Evolutionary conservation across 2,888 invertebrate species (phyloP), one percentile per base, ranked within the genome.

Genomic region (Neoscelio sp.): DNA sequence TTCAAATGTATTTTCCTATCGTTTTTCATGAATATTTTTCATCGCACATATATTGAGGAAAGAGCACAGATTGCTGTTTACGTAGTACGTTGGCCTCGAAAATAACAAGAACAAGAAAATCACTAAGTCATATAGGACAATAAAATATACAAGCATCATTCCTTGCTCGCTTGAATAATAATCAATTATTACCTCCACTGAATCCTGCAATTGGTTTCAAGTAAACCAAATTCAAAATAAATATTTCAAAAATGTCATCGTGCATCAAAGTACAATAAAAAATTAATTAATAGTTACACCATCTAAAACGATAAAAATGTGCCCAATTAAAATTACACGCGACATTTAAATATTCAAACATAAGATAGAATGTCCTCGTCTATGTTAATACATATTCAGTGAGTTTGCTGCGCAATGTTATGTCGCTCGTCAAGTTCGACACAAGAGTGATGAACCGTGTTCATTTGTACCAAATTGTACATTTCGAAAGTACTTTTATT

Each of bases 391-490:
- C 56, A 56, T 56, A 54, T 54, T 56, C 56, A 56, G 20, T 13
- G 38, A 56, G 23, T 20, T 20, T 10, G 15, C 23, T 12, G n/a
- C 2, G 15, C 60, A 33, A 71, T 65, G 70, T 58, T 64, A 50
- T 35, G 68, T 70, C 12, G 46, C 54, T 71, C 46, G 70, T 80
- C 62, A 71, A 73, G 62, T 76, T 76, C 62, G 80, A 76, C 76
- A 71, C 54, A 35, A 54, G 71, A 79, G 70, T 75, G 79, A 79
- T 75, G 70, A 71, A 79, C 75, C 17, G 46, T 42, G 48, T 71
- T 76, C 75, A 76, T 80, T 80, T 76, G 76, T 73, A 76, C 67
- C 80, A 64, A 80, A 73, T 62, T 68, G 78, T 23, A 28, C 18
- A 30, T 35, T 52, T 46, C 20, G 18, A 65, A 75, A 75, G 60